Conservation (phyloP, 1,140 invertebrate species). For the Heliothis virescens region DNA sequence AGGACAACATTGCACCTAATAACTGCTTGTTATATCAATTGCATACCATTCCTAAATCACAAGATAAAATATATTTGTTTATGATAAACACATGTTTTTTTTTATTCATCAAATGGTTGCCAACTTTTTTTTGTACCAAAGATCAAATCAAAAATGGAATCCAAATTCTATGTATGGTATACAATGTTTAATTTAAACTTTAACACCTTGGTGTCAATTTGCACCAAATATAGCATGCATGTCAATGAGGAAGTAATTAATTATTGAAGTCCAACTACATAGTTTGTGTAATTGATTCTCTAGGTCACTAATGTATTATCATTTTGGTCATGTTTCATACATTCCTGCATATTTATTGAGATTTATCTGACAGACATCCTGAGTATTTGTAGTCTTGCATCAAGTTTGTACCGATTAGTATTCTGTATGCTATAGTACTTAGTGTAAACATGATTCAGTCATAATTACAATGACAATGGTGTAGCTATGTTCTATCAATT, state of each 20-base stretch:
- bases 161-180: neutral
- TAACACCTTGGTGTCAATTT: conserved; percentile 18
- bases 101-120: no score
- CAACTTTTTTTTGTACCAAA: no score
- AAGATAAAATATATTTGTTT: neutral
- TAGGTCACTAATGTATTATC: conserved; percentile 59
- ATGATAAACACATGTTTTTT: neutral
- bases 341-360: conserved; percentile 51
- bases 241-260: conserved; percentile 58
- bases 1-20: neutral
- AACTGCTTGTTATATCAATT: neutral
- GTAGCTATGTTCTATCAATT: conserved; percentile 16
- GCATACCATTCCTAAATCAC: neutral
- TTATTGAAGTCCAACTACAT: conserved; percentile 54
- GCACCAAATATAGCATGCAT: conserved; percentile 5
- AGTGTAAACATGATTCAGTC: neutral
- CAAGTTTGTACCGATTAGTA: neutral
- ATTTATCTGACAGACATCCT: conserved; percentile 33
- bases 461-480: conserved; percentile 22
- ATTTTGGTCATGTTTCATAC: conserved; percentile 53
- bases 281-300: conserved; percentile 59
- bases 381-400: neutral
- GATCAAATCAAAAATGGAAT: neutral
- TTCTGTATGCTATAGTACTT: neutral
- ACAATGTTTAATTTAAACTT: conserved; percentile 3